These are phyloP conservation scores for Alouatta palliata DNA, from an alignment of 2,113 vertebrate species.

Conservation along the genomic window DNA sequence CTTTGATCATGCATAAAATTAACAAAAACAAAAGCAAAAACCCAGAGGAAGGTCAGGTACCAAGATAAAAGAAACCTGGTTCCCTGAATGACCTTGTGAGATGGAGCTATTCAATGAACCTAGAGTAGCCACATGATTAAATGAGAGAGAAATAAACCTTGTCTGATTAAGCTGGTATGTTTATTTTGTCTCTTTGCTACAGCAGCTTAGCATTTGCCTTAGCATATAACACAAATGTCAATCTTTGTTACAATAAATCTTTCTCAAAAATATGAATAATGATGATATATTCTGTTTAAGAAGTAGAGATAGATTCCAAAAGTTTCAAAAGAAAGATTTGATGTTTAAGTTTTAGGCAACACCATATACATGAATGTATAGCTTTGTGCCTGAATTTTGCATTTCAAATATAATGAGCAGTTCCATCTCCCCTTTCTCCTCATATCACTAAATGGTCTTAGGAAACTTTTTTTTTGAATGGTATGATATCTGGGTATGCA, in stretches of 20 bases:
- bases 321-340: not conserved
- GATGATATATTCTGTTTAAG: not conserved
- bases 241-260: not conserved
- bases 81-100: not conserved
- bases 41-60: not conserved
- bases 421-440: not conserved
- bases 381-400: not conserved
- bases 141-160: not conserved
- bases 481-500: conserved; percentile 38
- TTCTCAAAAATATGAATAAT: not conserved
- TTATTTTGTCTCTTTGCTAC: not conserved
- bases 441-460: conserved; percentile 2
- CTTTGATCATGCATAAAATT: not conserved
- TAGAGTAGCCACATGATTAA: not conserved
- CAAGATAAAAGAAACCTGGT: not conserved
- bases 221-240: not conserved
- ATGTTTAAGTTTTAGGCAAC: not conserved
- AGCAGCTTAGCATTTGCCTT: not conserved
- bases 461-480: conserved; percentile 33
- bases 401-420: not conserved
- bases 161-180: not conserved
- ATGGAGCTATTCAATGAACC: not conserved
- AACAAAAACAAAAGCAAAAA: not conserved
- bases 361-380: not conserved
- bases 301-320: not conserved